Conservation (phyloP, 2,797 vertebrate genomes). For the Gobio occitaniae region DNA sequence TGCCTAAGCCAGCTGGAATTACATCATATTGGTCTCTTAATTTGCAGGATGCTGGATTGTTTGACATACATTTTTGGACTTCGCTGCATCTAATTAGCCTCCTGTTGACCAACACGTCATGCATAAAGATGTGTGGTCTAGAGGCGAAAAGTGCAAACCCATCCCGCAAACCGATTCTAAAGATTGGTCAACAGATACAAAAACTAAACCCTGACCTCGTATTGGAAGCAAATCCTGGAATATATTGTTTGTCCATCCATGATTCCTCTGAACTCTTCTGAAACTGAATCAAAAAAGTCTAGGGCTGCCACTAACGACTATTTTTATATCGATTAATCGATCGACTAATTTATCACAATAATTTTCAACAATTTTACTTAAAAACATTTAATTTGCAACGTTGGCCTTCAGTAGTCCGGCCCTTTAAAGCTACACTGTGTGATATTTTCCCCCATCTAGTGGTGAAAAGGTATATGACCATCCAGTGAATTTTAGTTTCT, state of each 20-base stretch:
- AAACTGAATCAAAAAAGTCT: background rate
- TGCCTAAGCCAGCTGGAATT: conserved; percentile 72
- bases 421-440: no score
- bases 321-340: no score
- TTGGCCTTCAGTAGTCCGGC: no score
- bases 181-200: background rate
- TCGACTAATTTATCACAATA: no score
- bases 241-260: background rate
- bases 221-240: background rate
- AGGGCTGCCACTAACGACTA: no score
- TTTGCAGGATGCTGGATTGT: conserved; percentile 72
- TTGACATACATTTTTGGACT: conserved; percentile 72
- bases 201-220: background rate
- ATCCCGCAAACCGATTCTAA: no score
- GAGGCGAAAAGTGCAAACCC: background rate
- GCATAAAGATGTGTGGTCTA: background rate
- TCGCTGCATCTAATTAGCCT: conserved; percentile 65
- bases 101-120: background rate
- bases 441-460: no score
- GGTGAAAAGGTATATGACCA: no score
- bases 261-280: background rate
- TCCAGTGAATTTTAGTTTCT: no score
- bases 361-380: no score
- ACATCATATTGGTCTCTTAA: conserved; percentile 75
- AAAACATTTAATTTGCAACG: no score